Base-by-base conservation (phyloP, 2,797 vertebrate genomes). In the Manis crassicaudata region DNA sequence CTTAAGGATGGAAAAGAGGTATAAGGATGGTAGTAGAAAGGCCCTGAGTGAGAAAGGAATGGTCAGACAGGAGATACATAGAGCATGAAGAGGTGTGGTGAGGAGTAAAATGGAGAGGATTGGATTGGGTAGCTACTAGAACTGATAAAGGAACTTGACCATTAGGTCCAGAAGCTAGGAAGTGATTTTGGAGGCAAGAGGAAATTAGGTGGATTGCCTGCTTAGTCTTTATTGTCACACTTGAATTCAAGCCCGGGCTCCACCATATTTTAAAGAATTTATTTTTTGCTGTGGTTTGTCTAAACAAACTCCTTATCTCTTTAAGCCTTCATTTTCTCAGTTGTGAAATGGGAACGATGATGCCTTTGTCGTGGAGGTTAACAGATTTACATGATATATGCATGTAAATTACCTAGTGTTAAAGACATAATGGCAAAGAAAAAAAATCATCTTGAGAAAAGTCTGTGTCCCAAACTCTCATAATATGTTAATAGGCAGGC, bases 371-470 rank as follows among this genome's bases (percentile, higher is more conserved):
- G 35, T 11, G 80, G 20, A 80, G 20, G 2, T 23, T 43, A 14
- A 65, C 25, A 75, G 20, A 40, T 75, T 37, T 75, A 50, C 50
- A 35, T 35, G 6, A 16, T 67, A 68, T 54, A 72, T 37, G 23
- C 18, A 40, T 23, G 40, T 58, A 83, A 76, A 68, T 0, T 5
- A 37, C 54, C 79, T 32, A 3, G 16, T 63, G 35, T 7, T 72
- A 73, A 58, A 37, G 50, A 79, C 16, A 13, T n/a, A 50, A 85
- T 32, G 73, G 32, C 65, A 84, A 96, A 84, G 58, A 67, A 60
- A 79, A 92, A 88, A 92, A 56, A n/a, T 27, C 29, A 23, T 32
- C 96, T 60, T 94, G 72, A 90, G 88, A 73, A 86, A 94, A 88
- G 91, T 16, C 88, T 90, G 27, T 81, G 73, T 91, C 58, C 11